Percentiles rank a stretch among this genome's conserved stretches.
Evolutionary conservation across 2,797 vertebrate species (phyloP).

Genomic region (Darevskia nairensis): DNA sequence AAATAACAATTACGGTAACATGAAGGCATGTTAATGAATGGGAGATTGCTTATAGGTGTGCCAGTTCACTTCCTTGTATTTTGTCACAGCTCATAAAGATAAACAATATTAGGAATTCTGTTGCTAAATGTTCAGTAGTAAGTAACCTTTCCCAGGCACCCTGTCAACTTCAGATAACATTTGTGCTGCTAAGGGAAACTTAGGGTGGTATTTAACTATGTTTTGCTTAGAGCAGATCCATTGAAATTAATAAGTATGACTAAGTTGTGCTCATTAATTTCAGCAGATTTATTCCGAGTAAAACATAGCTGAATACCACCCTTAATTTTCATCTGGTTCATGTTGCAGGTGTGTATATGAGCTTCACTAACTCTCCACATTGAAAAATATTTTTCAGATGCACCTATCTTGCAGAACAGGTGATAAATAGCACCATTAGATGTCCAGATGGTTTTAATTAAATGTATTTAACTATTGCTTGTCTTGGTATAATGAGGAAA

Average conservation of each 20-base stretch:
- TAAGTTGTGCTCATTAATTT: too few relatives aligned
- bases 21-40: neutral
- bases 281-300: too few relatives aligned
- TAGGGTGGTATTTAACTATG: too few relatives aligned
- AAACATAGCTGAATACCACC: too few relatives aligned
- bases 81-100: neutral
- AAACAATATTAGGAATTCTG: neutral
- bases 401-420: neutral
- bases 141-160: neutral
- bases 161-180: neutral
- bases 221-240: too few relatives aligned
- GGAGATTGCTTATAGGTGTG: neutral
- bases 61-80: neutral
- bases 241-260: too few relatives aligned
- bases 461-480: neutral
- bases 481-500: neutral
- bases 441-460: neutral
- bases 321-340: neutral
- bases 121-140: neutral
- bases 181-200: neutral
- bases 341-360: too few relatives aligned
- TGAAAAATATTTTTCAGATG: neutral
- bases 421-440: neutral
- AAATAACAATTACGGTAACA: conserved; percentile 18
- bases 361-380: neutral